Evolutionary conservation across 2,888 invertebrate genomes (phyloP), one percentile per base, ranked within the genome.

Genomic region (Pocota personata): DNA sequence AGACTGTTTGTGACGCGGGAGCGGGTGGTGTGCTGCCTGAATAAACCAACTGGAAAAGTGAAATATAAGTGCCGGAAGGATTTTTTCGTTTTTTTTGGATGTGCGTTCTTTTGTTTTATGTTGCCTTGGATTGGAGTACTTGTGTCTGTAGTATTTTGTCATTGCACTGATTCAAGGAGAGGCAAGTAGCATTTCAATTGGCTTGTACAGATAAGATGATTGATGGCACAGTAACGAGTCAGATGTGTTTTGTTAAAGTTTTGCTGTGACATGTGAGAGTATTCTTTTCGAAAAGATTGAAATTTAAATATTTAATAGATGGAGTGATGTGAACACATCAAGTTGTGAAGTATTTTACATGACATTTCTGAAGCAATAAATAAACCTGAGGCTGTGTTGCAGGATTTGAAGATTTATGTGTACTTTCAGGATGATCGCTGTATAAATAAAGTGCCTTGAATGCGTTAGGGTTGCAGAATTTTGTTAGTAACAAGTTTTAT

Each of bases 281-380:
- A n/a, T 30, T 60, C 60, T 40, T 78, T 52, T 32, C 1, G 3
- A 35, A 62, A 62, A 71, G 62, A 78, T 78, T 78, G 77, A 52
- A 71, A 78, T 78, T 78, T 78, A 78, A 78, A 78, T 69, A 71
- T 78, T 71, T 55, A 78, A 62, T 69, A 16, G 32, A 8, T 35
- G 30, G 30, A 60, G 58, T 32, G 57, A 55, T 55, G 75, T 64
- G 37, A 24, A 21, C 37, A 58, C 37, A n/a, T 58, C 48, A 48
- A 16, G 16, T 48, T 21, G 37, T n/a, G 46, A 48, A 52, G 35
- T 48, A 35, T 66, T 76, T 35, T 66, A 48, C 48, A 57, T 76
- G 76, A 57, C 76, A 76, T 76, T 76, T 76, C 32, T 66, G 76
- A 66, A 66, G 66, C 66, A 75, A 75, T 75, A 75, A 75, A 75